A percentile compares a stretch with the other conserved stretches of the same genome.
These are phyloP conservation scores for Virgularia gustaviana DNA, from an alignment of 92 coral and sea anemone genomes.

Conservation along the genomic window DNA sequence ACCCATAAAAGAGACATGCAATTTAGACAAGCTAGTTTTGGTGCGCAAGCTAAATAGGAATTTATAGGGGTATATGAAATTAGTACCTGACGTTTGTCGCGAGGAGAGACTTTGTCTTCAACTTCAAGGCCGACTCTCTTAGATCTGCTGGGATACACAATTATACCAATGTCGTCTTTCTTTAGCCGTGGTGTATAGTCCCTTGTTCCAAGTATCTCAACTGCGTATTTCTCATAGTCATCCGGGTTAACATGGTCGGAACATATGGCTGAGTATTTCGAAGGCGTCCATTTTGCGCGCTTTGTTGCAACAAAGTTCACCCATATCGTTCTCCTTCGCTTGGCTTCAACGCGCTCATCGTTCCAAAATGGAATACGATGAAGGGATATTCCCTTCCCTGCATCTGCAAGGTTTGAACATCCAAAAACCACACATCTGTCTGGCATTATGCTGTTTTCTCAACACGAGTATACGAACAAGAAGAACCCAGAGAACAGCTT, in stretches of 20 bases:
- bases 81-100: constrained; percentile 8
- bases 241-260: not conserved
- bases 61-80: not conserved
- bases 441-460: constrained; percentile 6
- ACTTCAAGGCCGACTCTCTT: not conserved
- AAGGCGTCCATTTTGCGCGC: constrained; percentile 4
- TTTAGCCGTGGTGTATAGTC: not conserved
- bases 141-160: constrained; percentile 3
- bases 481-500: no score
- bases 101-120: constrained; percentile 13
- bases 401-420: constrained; percentile 4
- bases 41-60: not conserved
- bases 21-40: constrained; percentile 1
- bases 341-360: constrained; percentile 14
- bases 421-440: constrained; percentile 21
- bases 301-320: not conserved
- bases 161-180: constrained; percentile 3
- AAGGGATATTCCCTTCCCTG: constrained; percentile 16
- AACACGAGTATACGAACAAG: not conserved
- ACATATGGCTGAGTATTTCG: not conserved
- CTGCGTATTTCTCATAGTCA: constrained; percentile 8
- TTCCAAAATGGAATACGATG: constrained; percentile 27
- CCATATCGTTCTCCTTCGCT: constrained; percentile 17
- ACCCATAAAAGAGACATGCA: not conserved
- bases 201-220: constrained; percentile 2